Evolutionary conservation across 1,140 invertebrate genomes (phyloP).

Genomic region (Octopus bimaculoides): DNA sequence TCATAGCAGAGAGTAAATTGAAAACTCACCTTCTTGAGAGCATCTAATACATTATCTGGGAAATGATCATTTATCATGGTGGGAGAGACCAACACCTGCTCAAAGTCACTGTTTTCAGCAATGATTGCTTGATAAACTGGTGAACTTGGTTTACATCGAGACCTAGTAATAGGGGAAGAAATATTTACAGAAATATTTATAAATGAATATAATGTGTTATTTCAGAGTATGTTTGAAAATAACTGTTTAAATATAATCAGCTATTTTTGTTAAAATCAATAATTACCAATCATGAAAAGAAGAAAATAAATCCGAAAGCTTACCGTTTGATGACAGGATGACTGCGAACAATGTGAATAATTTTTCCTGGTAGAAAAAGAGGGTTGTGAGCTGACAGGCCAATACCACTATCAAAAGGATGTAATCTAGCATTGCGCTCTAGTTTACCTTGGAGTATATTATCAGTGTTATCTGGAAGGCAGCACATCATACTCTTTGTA

Average conservation of each 20-base stretch:
- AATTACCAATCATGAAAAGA: neutral
- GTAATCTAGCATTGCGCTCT: slow-evolving; percentile 62
- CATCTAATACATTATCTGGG: slow-evolving; percentile 84
- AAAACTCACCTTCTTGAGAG: slow-evolving; percentile 77
- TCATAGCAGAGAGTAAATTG: no score
- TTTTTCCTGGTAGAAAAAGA: slow-evolving; percentile 82
- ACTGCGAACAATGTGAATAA: slow-evolving; percentile 86
- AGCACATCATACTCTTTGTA: slow-evolving; percentile 76
- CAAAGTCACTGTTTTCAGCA: slow-evolving; percentile 83
- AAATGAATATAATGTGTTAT: no score
- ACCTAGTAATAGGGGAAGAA: slow-evolving; percentile 22
- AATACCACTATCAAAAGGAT: slow-evolving; percentile 57
- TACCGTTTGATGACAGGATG: slow-evolving; percentile 80
- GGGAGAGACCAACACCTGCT: slow-evolving; percentile 87
- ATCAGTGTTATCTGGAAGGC: slow-evolving; percentile 61
- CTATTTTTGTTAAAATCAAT: neutral
- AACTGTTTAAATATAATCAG: neutral
- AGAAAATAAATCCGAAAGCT: slow-evolving; percentile 54
- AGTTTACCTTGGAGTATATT: slow-evolving; percentile 64
- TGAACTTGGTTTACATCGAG: slow-evolving; percentile 56
- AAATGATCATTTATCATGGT: slow-evolving; percentile 92
- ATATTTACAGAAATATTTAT: no score
- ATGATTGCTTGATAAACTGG: slow-evolving; percentile 88
- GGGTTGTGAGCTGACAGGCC: slow-evolving; percentile 70
- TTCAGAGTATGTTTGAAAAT: neutral